Base-by-base conservation (phyloP, 2,888 invertebrate genomes). In the Lasius fuliginosus region DNA sequence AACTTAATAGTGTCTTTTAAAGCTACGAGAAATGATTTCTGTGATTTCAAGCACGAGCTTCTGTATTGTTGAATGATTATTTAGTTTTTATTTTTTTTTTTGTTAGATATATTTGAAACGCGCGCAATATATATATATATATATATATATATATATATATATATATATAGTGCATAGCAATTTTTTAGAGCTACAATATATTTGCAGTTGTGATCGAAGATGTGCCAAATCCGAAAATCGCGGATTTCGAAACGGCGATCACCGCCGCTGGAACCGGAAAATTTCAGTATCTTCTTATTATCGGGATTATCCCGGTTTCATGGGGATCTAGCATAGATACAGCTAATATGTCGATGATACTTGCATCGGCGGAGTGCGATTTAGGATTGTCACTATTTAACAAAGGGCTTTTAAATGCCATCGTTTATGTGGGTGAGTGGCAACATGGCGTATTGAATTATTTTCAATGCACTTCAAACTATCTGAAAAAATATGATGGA, bases 361-460 rank as follows among this genome's bases (percentile, higher is more conserved):
- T 97, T 92, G 97, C 97, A 0, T 96, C 96, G 40, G 97, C 97
- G 0, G 97, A 97, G 92, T 98, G 98, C 91, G 97, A 98, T 92
- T 96, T 98, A 91, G 94, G 96, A 64, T 95, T 98, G 64, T 96
- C 96, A 0, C 93, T 97, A 1, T 93, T 97, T 33, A 96, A 97
- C 76, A 97, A 98, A 95, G 98, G 98, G 1, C 95, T 97, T 0
- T 94, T 98, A 0, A 97, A 97, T 89, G 97, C 97, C 2, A 96
- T 97, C 84, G 96, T 97, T 15, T 98, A 97, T 94, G 96, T 96
- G 90, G 98, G 97, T 97, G 92, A 90, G 89, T 75, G n/a, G n/a
- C n/a, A 68, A 18, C 18, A n/a, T 18, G 23, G 2, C 9, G 42
- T 36, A 27, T 12, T 1, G 18, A 49, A 65, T 27, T 36, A 36